These are phyloP conservation scores for Arbacia lixula DNA, from an alignment of 53 echinoderm and acorn worm species.

Conservation along the genomic window DNA sequence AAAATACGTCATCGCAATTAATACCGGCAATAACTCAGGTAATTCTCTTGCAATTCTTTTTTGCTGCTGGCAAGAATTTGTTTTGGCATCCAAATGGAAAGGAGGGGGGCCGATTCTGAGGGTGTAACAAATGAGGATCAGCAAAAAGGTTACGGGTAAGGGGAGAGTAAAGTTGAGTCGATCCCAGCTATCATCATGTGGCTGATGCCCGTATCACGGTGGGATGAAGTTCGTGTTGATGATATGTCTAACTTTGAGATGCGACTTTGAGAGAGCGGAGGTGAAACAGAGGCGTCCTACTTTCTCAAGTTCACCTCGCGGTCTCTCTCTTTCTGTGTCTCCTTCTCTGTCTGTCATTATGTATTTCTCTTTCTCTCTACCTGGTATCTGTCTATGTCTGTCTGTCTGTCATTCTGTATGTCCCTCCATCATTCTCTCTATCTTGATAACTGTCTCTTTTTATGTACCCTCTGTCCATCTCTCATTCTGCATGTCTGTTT, in stretches of 20 bases:
- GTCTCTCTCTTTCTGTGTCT: too few relatives aligned
- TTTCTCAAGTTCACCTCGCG: too few relatives aligned
- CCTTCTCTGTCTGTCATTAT: too few relatives aligned
- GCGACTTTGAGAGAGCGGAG: neutral
- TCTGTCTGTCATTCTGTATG: too few relatives aligned
- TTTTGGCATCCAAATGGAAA: neutral
- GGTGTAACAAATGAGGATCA: constrained; percentile 35
- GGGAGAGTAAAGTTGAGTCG: constrained; percentile 1
- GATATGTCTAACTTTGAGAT: constrained; percentile 41
- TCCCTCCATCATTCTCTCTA: too few relatives aligned
- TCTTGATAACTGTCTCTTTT: too few relatives aligned
- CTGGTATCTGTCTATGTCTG: too few relatives aligned
- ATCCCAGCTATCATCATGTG: constrained; percentile 20
- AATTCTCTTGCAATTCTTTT: neutral
- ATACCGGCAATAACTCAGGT: constrained; percentile 5
- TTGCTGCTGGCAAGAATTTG: constrained; percentile 34
- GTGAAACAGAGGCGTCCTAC: constrained; percentile 7
- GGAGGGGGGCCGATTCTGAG: constrained; percentile 30
- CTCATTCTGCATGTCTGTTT: too few relatives aligned
- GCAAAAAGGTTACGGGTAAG: constrained; percentile 27
- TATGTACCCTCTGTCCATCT: too few relatives aligned
- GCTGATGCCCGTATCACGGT: neutral
- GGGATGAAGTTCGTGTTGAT: constrained; percentile 19
- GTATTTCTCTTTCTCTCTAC: too few relatives aligned
- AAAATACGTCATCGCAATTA: constrained; percentile 1